phyloP scores from a whole-genome alignment of 2,797 vertebrate genomes.

The Rhabdophis nuchalis region DNA sequence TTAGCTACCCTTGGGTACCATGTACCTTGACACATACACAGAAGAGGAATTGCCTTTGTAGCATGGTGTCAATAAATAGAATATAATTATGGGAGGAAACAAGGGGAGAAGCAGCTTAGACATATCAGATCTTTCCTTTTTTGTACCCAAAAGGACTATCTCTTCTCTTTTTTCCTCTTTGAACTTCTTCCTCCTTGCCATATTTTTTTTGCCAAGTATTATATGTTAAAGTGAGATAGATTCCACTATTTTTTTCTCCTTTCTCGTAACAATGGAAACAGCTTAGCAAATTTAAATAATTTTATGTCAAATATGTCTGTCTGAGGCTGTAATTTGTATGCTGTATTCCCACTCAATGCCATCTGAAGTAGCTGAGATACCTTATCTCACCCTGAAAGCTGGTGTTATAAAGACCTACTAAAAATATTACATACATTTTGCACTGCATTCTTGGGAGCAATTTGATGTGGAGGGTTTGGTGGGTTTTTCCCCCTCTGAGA shows the following conservation, averaged over 20 bases:
- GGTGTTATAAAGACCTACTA: not conserved
- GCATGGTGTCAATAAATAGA: not conserved
- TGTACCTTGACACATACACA: not conserved
- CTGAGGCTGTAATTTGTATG: conserved; percentile 56
- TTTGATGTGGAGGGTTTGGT: not conserved
- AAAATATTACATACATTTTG: not conserved
- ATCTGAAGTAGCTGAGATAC: conserved; percentile 55
- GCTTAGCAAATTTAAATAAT: conserved; percentile 54
- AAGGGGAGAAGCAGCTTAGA: not conserved
- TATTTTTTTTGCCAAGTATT: not conserved
- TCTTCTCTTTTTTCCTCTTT: not conserved
- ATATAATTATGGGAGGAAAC: not conserved
- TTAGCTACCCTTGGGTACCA: not conserved
- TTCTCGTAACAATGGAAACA: conserved; percentile 36
- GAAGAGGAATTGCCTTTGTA: not conserved
- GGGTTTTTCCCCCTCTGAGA: not conserved
- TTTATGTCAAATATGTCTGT: conserved; percentile 55
- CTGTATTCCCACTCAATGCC: conserved; percentile 59
- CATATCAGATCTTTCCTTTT: not conserved
- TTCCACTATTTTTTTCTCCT: conserved; percentile 1
- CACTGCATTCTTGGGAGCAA: not conserved
- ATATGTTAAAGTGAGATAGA: conserved; percentile 25
- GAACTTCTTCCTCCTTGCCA: not conserved
- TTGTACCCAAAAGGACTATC: not conserved
- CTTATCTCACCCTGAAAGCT: conserved; percentile 53